A percentile compares a stretch with the other conserved stretches of the same genome.
These are phyloP conservation scores for Apogon hyalosoma DNA, from an alignment of 2,797 vertebrate species.

Conservation along the genomic window DNA sequence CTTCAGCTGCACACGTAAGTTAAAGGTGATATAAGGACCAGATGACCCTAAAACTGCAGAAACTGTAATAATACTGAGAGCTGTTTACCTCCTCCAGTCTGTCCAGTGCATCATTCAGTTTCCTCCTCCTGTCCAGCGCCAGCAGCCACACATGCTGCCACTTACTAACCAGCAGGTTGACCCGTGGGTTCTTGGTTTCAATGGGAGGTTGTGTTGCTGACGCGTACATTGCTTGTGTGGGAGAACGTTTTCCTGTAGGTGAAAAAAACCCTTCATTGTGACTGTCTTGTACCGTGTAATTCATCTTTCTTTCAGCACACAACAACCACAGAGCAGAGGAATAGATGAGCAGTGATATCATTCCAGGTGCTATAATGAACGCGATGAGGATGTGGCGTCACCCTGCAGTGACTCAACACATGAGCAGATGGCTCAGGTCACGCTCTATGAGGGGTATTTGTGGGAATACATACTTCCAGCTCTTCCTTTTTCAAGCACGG, in stretches of 20 bases:
- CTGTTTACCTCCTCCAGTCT: conserved; percentile 92
- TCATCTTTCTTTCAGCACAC: not conserved
- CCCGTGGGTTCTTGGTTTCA: conserved; percentile 96
- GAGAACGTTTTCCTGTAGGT: conserved; percentile 92
- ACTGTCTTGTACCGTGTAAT: conserved; percentile 29
- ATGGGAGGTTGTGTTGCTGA: conserved; percentile 90
- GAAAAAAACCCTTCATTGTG: conserved; percentile 43
- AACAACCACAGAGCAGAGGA: conserved; percentile 12
- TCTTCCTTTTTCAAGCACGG: conserved; percentile 93
- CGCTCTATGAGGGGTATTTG: conserved; percentile 30
- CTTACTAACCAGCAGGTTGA: conserved; percentile 96
- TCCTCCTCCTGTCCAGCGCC: conserved; percentile 93
- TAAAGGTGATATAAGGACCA: not conserved
- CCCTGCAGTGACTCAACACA: conserved; percentile 57
- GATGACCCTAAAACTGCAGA: not conserved
- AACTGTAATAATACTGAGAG: not conserved
- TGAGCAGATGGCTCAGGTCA: conserved; percentile 72
- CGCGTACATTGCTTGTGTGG: conserved; percentile 90
- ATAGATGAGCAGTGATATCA: conserved; percentile 60
- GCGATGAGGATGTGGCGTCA: conserved; percentile 62
- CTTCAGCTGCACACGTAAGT: conserved; percentile 85
- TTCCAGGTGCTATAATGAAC: conserved; percentile 61
- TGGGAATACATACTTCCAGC: conserved; percentile 87
- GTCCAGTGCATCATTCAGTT: conserved; percentile 96
- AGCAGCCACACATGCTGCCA: conserved; percentile 99